Base-by-base conservation (phyloP, 2,797 vertebrate genomes). In the Poecilia velifera region DNA sequence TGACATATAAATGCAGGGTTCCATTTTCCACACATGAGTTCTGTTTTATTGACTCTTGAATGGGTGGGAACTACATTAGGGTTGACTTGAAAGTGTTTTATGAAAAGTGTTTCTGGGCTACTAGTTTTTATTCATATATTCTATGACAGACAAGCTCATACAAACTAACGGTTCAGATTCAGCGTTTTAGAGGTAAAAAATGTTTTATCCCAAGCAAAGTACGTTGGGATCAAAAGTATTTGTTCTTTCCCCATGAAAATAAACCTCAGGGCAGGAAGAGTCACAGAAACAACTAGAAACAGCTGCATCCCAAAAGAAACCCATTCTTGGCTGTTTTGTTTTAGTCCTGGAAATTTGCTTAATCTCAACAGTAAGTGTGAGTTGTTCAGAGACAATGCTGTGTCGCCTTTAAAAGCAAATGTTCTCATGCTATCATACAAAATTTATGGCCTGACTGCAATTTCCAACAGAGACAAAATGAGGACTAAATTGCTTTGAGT, bases 401-500 rank as follows among this genome's bases (percentile, higher is more conserved):
- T 13, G 55, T 71, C 77, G 81, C 82, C 80, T 77, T 72, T 83
- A 49, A 87, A 79, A 84, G 82, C 36, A 22, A 82, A 80, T 72
- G 79, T 82, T 80, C 83, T 85, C 86, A 62, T 80, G 85, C 82
- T 81, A 82, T 85, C 81, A 55, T 80, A 83, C 86, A 83, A 91
- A 78, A 89, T 83, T 77, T 87, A 85, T 18, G 85, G 89, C 83
- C 87, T 82, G 78, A 51, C 66, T 82, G 81, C 82, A 89, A 88
- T 91, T 89, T 87, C 31, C 79, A 78, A 74, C 87, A 82, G 84
- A 16, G 70, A 76, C 85, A 90, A 82, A 90, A 87, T 86, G 82
- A 86, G 41, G 84, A 68, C 74, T 91, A 89, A 93, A 93, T 88
- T 88, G 85, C 87, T 71, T 78, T 78, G 76, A 92, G 87, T 94